phyloP scores from a whole-genome alignment of 2,888 invertebrate species.

The Aspidapion aeneum region DNA sequence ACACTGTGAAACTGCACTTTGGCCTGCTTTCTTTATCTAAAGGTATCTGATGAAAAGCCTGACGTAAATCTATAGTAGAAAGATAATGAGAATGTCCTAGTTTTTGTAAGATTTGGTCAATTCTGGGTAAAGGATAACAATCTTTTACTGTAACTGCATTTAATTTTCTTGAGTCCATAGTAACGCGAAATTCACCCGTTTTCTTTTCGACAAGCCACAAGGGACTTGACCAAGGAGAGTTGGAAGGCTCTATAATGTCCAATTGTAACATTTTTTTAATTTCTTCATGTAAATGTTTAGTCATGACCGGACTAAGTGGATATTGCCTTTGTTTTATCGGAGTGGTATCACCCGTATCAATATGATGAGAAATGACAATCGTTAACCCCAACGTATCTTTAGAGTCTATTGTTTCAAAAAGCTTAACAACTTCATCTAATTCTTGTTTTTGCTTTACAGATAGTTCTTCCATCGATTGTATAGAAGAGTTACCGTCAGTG shows the following conservation, averaged over 20 bases:
- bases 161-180: too few species aligned
- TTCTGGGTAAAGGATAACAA: too few species aligned
- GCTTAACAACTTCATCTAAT: background rate
- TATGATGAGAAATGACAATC: background rate
- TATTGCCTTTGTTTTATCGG: conserved; percentile 15
- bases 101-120: too few species aligned
- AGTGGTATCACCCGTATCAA: conserved; percentile 8
- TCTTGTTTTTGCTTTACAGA: background rate
- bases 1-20: conserved; percentile 19
- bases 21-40: conserved; percentile 8
- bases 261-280: conserved; percentile 9
- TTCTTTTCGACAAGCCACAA: conserved; percentile 31
- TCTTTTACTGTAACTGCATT: too few species aligned
- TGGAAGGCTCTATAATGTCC: conserved; percentile 24
- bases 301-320: conserved; percentile 11
- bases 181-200: too few species aligned
- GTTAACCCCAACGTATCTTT: conserved; percentile 7
- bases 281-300: conserved; percentile 4
- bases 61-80: conserved; percentile 33
- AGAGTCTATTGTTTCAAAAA: conserved; percentile 4
- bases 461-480: too few species aligned
- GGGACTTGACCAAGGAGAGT: conserved; percentile 32
- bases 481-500: background rate
- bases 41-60: conserved; percentile 36
- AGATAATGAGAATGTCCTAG: too few species aligned